Evolutionary conservation across 2,797 vertebrate species (phyloP), one percentile per base, ranked within the genome.

Genomic region (Lepilemur septentrionalis): DNA sequence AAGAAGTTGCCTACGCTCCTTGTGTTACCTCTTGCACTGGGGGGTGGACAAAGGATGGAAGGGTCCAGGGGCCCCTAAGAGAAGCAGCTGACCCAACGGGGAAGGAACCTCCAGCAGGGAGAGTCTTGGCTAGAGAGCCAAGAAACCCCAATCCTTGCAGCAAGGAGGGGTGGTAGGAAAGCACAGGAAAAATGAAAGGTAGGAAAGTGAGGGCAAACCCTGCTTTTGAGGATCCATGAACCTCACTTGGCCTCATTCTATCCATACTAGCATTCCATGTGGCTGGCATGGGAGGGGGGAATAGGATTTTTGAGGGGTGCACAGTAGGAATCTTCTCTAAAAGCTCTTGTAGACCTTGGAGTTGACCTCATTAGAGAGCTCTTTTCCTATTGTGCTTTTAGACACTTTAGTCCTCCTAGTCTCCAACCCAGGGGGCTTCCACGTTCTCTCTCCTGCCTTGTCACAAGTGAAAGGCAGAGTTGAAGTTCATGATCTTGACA

Each of bases 291-390:
- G 50, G 22, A 67, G 32, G 7, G 4, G 4, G 48, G n/a, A 50
- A 5, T 25, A 9, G 13, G 28, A 46, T 41, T 20, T 73, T 12
- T 63, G 30, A 72, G 43, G 30, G 25, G 61, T 38, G 7, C 20
- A 63, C 2, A 6, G 0, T 0, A 70, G 22, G 4, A 67, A 15
- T 7, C 1, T 20, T 4, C 25, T 63, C 17, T 75, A n/a, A 63
- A 65, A 67, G 43, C 2, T 70, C 5, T 5, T 1, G 6, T n/a
- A 76, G 63, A 69, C 43, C 22, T 30, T 25, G n/a, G 7, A 20
- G 41, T 48, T 48, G 4, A 1, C 5, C 18, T 41, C 6, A 1
- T 4, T 25, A 12, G 5, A 55, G 17, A 17, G 4, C 18, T 32
- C 12, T 79, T 25, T 28, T 25, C 35, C n/a, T 48, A 18, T 78